Evolutionary conservation across 1,140 invertebrate genomes (phyloP), one percentile per base, ranked within the genome.

Genomic region (Uloborus diversus): DNA sequence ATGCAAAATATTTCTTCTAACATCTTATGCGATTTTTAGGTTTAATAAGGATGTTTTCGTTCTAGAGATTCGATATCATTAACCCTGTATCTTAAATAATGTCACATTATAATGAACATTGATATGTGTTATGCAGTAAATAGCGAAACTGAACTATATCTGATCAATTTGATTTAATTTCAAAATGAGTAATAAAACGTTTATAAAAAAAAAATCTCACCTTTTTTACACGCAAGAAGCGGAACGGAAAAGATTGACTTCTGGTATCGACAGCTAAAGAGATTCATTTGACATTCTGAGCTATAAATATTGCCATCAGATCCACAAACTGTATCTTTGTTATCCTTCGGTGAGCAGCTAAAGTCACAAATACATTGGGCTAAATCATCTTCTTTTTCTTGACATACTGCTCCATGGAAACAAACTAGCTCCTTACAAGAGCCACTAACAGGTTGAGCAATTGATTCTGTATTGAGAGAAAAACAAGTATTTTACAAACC

Each of bases 261-360:
- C 88, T 96, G 93, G 82, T 92, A 90, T 66, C 91, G 90, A 88
- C 94, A 96, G 37, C 92, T 92, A 86, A 92, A 91, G 70, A 92
- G 87, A 82, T 91, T 90, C 30, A 94, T 88, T 84, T 93, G 91
- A 84, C 92, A 93, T 80, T 93, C 91, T 42, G 91, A 92, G 82
- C 91, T 89, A 85, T 94, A 94, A n/a, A 92, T 93, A 85, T 93
- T 92, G 14, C 92, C 92, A 86, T 94, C 93, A 85, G 92, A 93
- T 14, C 92, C 93, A 86, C 93, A 94, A 70, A 94, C 90, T 30
- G 84, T 88, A n/a, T 89, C 91, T 85, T 1, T 89, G 86, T 66
- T 56, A 20, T 82, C 79, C 49, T 84, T 80, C 14, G 79, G 76
- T 33, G 80, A 68, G 70, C 86, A 88, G 35, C 61, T 82, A 42